These are phyloP conservation scores for Aphaenogaster ashmeadi DNA, from an alignment of 1,140 invertebrate genomes.

Conservation along the genomic window DNA sequence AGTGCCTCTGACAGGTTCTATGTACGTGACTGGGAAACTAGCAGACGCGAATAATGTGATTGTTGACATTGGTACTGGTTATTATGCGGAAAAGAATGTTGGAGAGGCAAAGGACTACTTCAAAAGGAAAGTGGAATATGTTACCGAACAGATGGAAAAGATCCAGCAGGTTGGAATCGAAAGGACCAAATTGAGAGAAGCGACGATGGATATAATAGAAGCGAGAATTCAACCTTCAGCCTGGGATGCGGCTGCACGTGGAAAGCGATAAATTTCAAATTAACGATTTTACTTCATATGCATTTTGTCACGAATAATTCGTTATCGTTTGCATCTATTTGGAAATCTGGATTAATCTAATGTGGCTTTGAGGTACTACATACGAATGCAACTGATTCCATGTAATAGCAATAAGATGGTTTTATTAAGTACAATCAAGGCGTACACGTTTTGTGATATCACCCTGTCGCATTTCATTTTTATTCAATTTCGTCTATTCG, in stretches of 20 bases:
- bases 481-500: constrained; percentile 46
- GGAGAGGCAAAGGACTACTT: constrained; percentile 96
- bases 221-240: constrained; percentile 88
- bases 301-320: constrained; percentile 6
- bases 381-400: constrained; percentile 23
- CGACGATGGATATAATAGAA: constrained; percentile 91
- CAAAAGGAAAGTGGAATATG: constrained; percentile 95
- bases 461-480: constrained; percentile 37
- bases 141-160: constrained; percentile 98
- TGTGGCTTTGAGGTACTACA: constrained; percentile 27
- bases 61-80: constrained; percentile 98
- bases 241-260: constrained; percentile 76
- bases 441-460: constrained; percentile 41
- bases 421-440: constrained; percentile 19
- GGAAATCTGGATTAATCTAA: neutral
- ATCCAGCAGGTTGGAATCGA: constrained; percentile 94
- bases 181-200: constrained; percentile 95
- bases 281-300: constrained; percentile 18
- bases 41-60: constrained; percentile 94
- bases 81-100: constrained; percentile 96
- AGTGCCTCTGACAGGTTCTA: constrained; percentile 97
- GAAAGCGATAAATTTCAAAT: constrained; percentile 52
- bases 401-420: constrained; percentile 36
- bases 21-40: constrained; percentile 97
- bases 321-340: constrained; percentile 28